A percentile compares a stretch with the other conserved stretches of the same genome.
Conservation (phyloP, 2,797 vertebrate species). For the Silurus lanzhouensis region DNA sequence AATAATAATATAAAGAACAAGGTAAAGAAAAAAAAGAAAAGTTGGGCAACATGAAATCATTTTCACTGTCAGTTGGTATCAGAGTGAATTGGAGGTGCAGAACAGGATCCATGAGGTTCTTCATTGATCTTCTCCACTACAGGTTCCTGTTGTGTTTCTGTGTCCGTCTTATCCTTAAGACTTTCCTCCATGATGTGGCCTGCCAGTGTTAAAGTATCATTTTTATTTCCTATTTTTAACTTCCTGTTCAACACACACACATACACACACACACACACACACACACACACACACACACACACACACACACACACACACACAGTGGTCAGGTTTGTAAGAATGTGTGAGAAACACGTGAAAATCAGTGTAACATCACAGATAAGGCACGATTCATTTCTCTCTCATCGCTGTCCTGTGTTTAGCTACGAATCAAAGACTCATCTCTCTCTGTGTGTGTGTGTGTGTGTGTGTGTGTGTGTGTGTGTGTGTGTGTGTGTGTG, state of each 20-base stretch:
- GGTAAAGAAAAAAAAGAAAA: background rate
- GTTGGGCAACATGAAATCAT: too few relatives aligned
- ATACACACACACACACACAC: constrained; percentile 6
- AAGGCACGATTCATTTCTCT: background rate
- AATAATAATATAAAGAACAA: background rate
- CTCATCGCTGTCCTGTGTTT: constrained; percentile 7
- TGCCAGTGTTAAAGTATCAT: constrained; percentile 18
- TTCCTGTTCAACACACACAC: background rate
- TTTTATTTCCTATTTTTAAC: background rate
- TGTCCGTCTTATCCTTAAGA: constrained; percentile 23
- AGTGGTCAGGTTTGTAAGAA: background rate
- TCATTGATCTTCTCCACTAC: background rate
- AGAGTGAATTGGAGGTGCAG: background rate
- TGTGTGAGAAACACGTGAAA: background rate
- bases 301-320: too few relatives aligned
- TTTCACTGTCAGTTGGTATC: background rate
- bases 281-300: constrained; percentile 3
- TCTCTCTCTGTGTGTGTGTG: background rate
- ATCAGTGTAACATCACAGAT: background rate
- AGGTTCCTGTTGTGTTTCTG: constrained; percentile 22
- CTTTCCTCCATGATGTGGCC: constrained; percentile 27
- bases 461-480: background rate
- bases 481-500: background rate
- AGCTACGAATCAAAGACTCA: constrained; percentile 27
- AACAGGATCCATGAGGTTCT: background rate